Evolutionary conservation across 2,113 vertebrate species (phyloP).

Genomic region (Eulacestoma nigropectus): DNA sequence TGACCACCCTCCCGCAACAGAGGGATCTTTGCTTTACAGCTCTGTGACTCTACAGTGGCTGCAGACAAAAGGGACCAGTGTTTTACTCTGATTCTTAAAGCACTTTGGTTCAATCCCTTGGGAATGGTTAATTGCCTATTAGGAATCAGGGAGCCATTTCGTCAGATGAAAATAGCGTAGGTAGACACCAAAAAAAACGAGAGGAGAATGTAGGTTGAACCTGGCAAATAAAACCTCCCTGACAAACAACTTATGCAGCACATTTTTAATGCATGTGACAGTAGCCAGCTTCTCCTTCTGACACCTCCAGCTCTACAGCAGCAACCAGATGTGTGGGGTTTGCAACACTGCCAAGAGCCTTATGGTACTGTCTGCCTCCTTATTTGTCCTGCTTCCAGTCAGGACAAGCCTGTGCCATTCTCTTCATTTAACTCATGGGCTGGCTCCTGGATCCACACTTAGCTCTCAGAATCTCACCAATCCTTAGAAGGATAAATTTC

Average conservation of each 20-base stretch:
- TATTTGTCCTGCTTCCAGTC: not conserved
- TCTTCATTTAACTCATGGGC: not conserved
- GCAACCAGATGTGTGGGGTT: not conserved
- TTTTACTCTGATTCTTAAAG: not conserved
- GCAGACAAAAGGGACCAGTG: not conserved
- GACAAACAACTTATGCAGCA: not conserved
- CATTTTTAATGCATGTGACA: not conserved
- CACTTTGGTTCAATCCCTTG: not conserved
- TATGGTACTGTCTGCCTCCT: not conserved
- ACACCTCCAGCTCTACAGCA: not conserved
- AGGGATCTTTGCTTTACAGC: not conserved
- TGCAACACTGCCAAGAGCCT: not conserved
- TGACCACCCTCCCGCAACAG: not conserved
- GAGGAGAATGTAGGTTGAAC: not conserved
- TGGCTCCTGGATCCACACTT: not conserved
- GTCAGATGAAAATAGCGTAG: not conserved
- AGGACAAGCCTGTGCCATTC: not conserved
- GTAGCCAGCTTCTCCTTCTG: not conserved
- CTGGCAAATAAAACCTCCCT: not conserved
- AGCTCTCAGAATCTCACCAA: not conserved
- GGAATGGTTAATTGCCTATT: not conserved
- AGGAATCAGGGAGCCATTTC: not conserved
- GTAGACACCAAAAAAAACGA: not conserved
- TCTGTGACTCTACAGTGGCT: not conserved
- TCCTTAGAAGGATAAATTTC: not conserved